These are phyloP conservation scores for Rhyzopertha dominica DNA, from an alignment of 1,140 invertebrate species.

Conservation along the genomic window DNA sequence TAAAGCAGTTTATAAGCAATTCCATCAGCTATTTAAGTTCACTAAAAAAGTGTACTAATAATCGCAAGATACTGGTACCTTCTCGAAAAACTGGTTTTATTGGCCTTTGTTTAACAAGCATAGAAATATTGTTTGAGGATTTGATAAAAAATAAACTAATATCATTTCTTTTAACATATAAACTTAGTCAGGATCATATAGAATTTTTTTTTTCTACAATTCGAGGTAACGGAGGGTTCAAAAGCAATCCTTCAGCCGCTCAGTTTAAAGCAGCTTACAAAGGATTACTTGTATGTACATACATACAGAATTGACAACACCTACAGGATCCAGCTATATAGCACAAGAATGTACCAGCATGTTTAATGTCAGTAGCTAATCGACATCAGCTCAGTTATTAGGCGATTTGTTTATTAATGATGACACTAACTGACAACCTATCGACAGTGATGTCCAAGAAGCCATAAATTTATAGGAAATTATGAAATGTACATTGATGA, in stretches of 20 bases:
- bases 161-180: slow-evolving; percentile 28
- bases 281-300: slow-evolving; percentile 32
- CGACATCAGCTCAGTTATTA: too few relatives aligned
- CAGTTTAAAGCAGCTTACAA: slow-evolving; percentile 37
- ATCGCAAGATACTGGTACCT: slow-evolving; percentile 8
- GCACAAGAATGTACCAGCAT: too few relatives aligned
- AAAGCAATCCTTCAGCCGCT: too few relatives aligned
- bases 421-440: too few relatives aligned
- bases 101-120: slow-evolving; percentile 23
- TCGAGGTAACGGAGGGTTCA: too few relatives aligned
- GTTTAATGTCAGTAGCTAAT: too few relatives aligned
- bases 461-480: too few relatives aligned
- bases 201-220: slow-evolving; percentile 44
- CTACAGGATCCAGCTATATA: neutral
- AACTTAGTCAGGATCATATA: slow-evolving; percentile 42
- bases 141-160: too few relatives aligned
- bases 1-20: slow-evolving; percentile 10
- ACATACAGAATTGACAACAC: slow-evolving; percentile 20
- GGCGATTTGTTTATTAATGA: too few relatives aligned
- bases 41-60: slow-evolving; percentile 12
- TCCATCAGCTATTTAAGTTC: slow-evolving; percentile 4
- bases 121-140: slow-evolving; percentile 22
- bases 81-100: slow-evolving; percentile 27
- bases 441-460: too few relatives aligned
- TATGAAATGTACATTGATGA: too few relatives aligned